Base-by-base conservation (phyloP, 2,113 vertebrate genomes). In the Ameiurus melas region DNA sequence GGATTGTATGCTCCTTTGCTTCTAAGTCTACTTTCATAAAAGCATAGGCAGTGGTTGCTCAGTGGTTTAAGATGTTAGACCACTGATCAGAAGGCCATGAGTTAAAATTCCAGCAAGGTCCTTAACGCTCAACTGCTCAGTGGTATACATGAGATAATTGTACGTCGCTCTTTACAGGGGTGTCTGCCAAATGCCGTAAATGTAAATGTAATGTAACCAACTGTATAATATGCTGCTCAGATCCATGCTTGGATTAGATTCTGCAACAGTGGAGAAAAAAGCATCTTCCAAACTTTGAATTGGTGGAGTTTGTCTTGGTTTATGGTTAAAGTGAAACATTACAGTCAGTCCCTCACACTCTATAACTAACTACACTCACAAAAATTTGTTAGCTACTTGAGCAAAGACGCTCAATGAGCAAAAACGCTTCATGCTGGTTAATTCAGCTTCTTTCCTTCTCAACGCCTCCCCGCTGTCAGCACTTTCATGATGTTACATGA, bases 401-500 rank as follows among this genome's bases (percentile, higher is more conserved):
- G 77, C 77, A 73, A 5, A 68, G 39, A 85, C n/a, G 22, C n/a
- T n/a, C n/a, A n/a, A n/a, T n/a, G n/a, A n/a, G n/a, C n/a, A n/a
- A n/a, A 70, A 68, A 16, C 6, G 13, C 64, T 43, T 16, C 17
- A 83, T 27, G 43, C 33, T 19, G 5, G 78, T 62, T 36, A 73
- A 84, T 87, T 79, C 71, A 85, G 27, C 30, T 14, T 6, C 33
- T 33, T 68, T 79, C 62, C 36, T 25, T 57, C 77, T 84, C 84
- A 36, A 53, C 19, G 77, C 87, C 80, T 90, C 90, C 83, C 77
- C 91, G 92, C 92, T 94, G 90, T 92, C 84, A 86, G 91, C 90
- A 93, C 92, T 92, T 92, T 90, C 89, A 90, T 94, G 94, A 94
- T 93, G 92, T 95, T 92, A 95, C 93, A 89, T 89, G 85, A 88